phyloP scores from a whole-genome alignment of 2,113 vertebrate genomes.

The Melospiza georgiana region DNA sequence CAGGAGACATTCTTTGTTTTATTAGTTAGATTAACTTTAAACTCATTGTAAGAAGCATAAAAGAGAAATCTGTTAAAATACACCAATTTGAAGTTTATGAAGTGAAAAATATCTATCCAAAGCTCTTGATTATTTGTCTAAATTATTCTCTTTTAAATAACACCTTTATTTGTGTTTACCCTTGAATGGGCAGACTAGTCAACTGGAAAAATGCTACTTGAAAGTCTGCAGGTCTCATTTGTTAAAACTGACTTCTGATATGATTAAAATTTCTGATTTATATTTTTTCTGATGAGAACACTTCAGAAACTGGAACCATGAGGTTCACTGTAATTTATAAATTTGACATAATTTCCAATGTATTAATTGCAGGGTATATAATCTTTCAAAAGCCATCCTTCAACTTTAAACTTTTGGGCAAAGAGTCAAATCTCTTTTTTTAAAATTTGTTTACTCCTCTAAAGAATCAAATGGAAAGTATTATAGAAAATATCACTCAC shows the following conservation, averaged over 20 bases:
- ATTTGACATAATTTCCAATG: not conserved
- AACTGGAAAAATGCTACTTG: slow-evolving; percentile 2
- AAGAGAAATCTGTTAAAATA: not conserved
- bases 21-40: slow-evolving; percentile 12
- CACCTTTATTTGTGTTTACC: slow-evolving; percentile 25
- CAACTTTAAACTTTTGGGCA: not conserved
- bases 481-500: not conserved
- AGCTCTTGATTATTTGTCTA: not conserved
- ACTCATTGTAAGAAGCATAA: not conserved
- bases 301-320: not conserved
- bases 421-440: not conserved
- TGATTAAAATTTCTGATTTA: not conserved
- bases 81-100: not conserved
- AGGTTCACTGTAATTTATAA: not conserved
- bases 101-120: not conserved
- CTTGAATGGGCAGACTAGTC: not conserved
- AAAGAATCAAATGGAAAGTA: not conserved
- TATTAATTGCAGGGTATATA: not conserved
- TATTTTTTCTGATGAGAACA: not conserved
- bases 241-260: not conserved
- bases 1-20: not conserved
- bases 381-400: not conserved
- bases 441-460: not conserved
- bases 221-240: not conserved
- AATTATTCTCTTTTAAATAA: not conserved